Evolutionary conservation across 1,140 invertebrate species (phyloP).

Genomic region (Drosophila murphyi): DNA sequence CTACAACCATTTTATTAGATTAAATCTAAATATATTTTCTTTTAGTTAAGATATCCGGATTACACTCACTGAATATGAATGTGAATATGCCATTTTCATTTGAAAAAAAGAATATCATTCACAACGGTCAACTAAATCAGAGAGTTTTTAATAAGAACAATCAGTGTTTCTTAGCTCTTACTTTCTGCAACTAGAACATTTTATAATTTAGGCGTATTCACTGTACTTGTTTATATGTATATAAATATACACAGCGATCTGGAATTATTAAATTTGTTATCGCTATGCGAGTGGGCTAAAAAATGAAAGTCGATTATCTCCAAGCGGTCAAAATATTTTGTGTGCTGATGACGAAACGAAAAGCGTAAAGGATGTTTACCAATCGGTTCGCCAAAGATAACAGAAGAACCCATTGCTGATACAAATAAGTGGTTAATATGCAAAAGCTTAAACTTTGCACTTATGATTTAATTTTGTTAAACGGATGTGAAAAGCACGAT

Average conservation of each 20-base stretch:
- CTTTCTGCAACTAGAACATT: no score
- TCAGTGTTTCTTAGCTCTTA: background rate
- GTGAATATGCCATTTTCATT: no score
- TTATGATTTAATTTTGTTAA: background rate
- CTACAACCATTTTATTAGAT: no score
- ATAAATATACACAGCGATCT: slow-evolving; percentile 28
- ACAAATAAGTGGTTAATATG: background rate
- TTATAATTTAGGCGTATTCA: background rate
- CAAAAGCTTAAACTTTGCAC: background rate
- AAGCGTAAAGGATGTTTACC: slow-evolving; percentile 4
- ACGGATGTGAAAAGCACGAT: background rate
- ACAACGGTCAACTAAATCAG: no score
- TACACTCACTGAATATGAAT: no score
- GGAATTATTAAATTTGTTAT: slow-evolving; percentile 60
- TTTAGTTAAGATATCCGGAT: no score
- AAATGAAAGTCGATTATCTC: slow-evolving; percentile 55
- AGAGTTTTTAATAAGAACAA: no score
- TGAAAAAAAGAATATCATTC: no score
- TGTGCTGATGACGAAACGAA: slow-evolving; percentile 17
- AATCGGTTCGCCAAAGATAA: background rate
- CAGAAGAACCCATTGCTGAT: background rate
- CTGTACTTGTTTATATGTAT: background rate
- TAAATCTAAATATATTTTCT: no score
- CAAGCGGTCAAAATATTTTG: slow-evolving; percentile 3
- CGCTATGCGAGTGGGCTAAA: slow-evolving; percentile 36